phyloP scores from a whole-genome alignment of 92 coral and sea anemone genomes.

The Zoanthus solanderi region DNA sequence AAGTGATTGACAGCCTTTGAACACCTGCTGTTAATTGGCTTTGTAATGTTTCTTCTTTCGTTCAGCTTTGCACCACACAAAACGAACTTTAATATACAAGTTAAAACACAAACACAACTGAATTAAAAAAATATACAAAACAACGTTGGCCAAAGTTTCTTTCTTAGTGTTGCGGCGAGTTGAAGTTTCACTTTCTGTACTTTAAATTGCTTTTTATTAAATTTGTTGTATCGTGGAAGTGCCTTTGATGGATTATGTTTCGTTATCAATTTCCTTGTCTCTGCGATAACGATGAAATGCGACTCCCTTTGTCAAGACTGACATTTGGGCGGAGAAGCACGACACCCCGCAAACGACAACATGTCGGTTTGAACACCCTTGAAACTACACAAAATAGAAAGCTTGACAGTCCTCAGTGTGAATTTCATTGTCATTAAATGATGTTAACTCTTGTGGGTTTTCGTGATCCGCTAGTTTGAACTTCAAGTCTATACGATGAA shows the following conservation, averaged over 20 bases:
- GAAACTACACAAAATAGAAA: constrained; percentile 85
- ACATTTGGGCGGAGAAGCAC: constrained; percentile 93
- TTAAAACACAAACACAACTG: constrained; percentile 93
- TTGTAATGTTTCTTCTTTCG: constrained; percentile 91
- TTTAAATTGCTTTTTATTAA: constrained; percentile 69
- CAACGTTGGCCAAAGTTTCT: constrained; percentile 31
- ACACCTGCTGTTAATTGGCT: constrained; percentile 99
- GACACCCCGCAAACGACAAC: constrained; percentile 96
- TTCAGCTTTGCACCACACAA: constrained; percentile 81
- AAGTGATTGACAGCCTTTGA: constrained; percentile 95
- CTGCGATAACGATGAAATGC: constrained; percentile 86
- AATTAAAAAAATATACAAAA: constrained; percentile 34
- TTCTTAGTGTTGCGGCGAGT: constrained; percentile 24
- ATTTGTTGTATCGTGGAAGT: constrained; percentile 81
- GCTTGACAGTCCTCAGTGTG: constrained; percentile 85
- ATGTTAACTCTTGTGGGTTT: constrained; percentile 68
- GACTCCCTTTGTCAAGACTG: constrained; percentile 96
- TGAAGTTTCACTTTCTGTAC: constrained; percentile 36
- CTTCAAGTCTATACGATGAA: constrained; percentile 26
- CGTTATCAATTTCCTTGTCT: constrained; percentile 98
- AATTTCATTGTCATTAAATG: constrained; percentile 74
- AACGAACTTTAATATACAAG: constrained; percentile 83
- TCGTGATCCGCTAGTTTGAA: constrained; percentile 44
- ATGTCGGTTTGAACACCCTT: constrained; percentile 89
- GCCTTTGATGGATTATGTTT: constrained; percentile 93